Evolutionary conservation across 2,113 vertebrate species (phyloP).

Genomic region (Labeo rohita): DNA sequence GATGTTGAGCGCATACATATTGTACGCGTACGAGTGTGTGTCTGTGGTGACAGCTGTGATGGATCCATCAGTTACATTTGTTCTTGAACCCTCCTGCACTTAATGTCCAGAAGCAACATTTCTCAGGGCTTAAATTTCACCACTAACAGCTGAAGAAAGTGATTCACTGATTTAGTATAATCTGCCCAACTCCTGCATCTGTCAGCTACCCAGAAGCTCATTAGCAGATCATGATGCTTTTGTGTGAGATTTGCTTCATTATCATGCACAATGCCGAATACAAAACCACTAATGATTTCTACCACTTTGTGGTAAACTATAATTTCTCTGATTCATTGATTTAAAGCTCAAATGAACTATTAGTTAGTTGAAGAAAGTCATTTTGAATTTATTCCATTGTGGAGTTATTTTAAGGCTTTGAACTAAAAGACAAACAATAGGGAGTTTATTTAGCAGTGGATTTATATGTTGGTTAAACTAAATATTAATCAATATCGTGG

Average conservation of each 20-base stretch:
- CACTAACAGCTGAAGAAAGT: conserved; percentile 59
- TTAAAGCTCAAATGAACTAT: not conserved
- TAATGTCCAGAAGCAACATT: conserved; percentile 54
- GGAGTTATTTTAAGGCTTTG: not conserved
- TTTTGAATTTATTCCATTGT: not conserved
- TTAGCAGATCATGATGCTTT: conserved; percentile 44
- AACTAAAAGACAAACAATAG: too few relatives aligned
- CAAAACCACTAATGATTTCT: conserved; percentile 6
- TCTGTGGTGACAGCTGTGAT: conserved; percentile 31
- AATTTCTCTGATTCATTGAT: conserved; percentile 19
- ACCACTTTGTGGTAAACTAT: conserved; percentile 37
- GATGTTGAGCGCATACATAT: not conserved
- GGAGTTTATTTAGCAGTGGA: not conserved
- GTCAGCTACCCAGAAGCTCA: conserved; percentile 14
- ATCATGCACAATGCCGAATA: not conserved
- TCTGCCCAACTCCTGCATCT: conserved; percentile 37
- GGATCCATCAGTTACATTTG: conserved; percentile 20
- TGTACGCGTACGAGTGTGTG: not conserved
- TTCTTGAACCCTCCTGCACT: conserved; percentile 27
- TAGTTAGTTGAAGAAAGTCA: not conserved
- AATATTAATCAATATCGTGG: not conserved
- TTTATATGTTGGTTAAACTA: not conserved
- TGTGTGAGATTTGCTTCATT: conserved; percentile 38
- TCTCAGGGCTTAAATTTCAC: conserved; percentile 54
- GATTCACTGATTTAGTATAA: conserved; percentile 52